These are phyloP conservation scores for Platypus cylindrus DNA, from an alignment of 2,888 invertebrate genomes.

Conservation along the genomic window DNA sequence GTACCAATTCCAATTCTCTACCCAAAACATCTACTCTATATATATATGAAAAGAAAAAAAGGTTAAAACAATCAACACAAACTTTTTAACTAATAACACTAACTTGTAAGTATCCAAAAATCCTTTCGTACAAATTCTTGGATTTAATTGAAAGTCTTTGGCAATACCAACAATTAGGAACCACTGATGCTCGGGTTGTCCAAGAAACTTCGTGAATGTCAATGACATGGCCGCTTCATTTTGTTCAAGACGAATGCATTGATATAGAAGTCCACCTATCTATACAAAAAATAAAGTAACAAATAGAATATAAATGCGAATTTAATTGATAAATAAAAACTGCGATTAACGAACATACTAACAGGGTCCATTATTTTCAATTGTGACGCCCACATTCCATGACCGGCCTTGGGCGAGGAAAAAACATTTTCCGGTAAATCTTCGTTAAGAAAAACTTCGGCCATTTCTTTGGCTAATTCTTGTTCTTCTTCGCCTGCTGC, in stretches of 20 bases:
- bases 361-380: conserved; percentile 80
- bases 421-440: conserved; percentile 88
- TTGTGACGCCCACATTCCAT: conserved; percentile 91
- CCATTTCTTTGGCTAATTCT: conserved; percentile 93
- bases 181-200: conserved; percentile 34
- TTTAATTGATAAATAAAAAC: too few species aligned
- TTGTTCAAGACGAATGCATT: conserved; percentile 74
- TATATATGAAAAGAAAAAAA: background rate
- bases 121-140: conserved; percentile 69
- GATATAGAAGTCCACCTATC: conserved; percentile 32
- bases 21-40: conserved; percentile 51
- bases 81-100: conserved; percentile 29
- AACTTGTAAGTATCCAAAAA: conserved; percentile 73
- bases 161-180: conserved; percentile 82
- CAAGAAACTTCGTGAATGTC: conserved; percentile 45
- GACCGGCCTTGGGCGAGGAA: conserved; percentile 91
- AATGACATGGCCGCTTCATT: conserved; percentile 92
- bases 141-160: conserved; percentile 80
- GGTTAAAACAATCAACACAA: background rate
- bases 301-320: background rate
- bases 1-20: conserved; percentile 78
- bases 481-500: conserved; percentile 69
- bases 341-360: conserved; percentile 24
- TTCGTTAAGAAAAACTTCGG: conserved; percentile 90
- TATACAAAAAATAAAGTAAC: conserved; percentile 2